phyloP scores from a whole-genome alignment of 2,888 invertebrate genomes.

The Pterostichus madidus region DNA sequence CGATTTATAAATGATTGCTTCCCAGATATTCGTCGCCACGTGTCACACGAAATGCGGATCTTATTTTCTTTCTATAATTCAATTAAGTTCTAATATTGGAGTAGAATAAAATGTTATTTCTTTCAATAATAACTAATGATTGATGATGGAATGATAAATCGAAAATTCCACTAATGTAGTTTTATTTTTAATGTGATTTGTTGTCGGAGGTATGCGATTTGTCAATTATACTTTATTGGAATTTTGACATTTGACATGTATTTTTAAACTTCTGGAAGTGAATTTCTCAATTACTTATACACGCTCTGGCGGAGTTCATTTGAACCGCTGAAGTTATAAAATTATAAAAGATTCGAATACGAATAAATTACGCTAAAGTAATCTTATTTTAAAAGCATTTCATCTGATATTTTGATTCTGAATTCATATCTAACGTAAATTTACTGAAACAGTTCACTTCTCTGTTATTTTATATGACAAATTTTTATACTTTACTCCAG shows the following conservation, averaged over 20 bases:
- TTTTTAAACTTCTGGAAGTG: conserved; percentile 2
- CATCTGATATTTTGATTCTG: too few relatives aligned
- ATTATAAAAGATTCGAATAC: too few relatives aligned
- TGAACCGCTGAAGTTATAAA: too few relatives aligned
- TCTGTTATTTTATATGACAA: too few relatives aligned
- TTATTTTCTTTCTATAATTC: conserved; percentile 57
- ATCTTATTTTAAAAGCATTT: too few relatives aligned
- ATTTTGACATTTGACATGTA: neutral
- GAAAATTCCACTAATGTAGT: conserved; percentile 48
- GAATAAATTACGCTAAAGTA: too few relatives aligned
- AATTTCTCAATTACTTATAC: too few relatives aligned
- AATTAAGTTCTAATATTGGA: conserved; percentile 43
- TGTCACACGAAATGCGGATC: conserved; percentile 42
- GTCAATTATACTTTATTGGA: conserved; percentile 32
- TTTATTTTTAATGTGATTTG: conserved; percentile 49
- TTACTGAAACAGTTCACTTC: too few relatives aligned
- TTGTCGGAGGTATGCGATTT: conserved; percentile 13
- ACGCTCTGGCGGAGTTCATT: too few relatives aligned
- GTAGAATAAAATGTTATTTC: conserved; percentile 48
- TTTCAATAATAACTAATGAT: conserved; percentile 47
- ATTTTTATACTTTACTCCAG: too few relatives aligned
- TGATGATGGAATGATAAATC: conserved; percentile 41
- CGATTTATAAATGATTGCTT: conserved; percentile 58
- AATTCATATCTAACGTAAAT: too few relatives aligned
- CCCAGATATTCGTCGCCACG: conserved; percentile 46